Percentiles rank a stretch among this genome's conserved stretches.
Conservation (phyloP, 64 coral and sea anemone species). For the Montipora foliosa region DNA sequence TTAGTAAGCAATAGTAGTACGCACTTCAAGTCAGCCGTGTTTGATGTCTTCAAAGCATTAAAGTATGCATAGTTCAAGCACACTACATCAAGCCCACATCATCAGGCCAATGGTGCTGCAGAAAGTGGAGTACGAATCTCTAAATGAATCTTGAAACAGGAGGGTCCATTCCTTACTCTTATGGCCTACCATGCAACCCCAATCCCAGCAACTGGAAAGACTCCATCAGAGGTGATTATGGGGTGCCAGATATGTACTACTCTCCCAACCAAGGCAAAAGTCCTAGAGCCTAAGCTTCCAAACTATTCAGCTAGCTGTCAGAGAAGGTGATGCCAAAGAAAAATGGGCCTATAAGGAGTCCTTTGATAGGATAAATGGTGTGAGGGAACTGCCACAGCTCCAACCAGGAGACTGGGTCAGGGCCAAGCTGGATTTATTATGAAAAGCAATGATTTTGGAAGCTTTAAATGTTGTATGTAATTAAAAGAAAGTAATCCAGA, state of each 20-base stretch:
- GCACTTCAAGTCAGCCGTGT: not conserved
- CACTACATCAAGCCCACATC: slow-evolving; percentile 26
- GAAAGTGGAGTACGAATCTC: not conserved
- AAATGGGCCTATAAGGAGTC: slow-evolving; percentile 7
- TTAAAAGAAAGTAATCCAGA: not conserved
- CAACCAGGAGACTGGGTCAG: not conserved
- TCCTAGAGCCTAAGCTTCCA: not conserved
- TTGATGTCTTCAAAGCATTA: not conserved
- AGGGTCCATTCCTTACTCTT: slow-evolving; percentile 12
- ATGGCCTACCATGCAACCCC: slow-evolving; percentile 16
- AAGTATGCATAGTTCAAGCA: slow-evolving; percentile 36
- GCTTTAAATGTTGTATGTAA: not conserved
- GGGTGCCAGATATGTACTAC: slow-evolving; percentile 39
- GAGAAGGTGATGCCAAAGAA: not conserved
- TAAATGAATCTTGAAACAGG: slow-evolving; percentile 6
- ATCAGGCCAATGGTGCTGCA: slow-evolving; percentile 37
- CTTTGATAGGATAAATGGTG: not conserved
- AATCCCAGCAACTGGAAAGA: slow-evolving; percentile 26
- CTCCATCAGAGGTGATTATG: slow-evolving; percentile 40
- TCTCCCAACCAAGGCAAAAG: not conserved
- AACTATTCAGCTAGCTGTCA: not conserved
- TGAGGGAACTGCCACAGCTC: not conserved
- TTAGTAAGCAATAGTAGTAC: no score
- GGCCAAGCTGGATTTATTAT: slow-evolving; percentile 17
- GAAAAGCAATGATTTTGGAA: slow-evolving; percentile 10